phyloP scores from a whole-genome alignment of 1,140 invertebrate species.

The Diorhabda elongata region DNA sequence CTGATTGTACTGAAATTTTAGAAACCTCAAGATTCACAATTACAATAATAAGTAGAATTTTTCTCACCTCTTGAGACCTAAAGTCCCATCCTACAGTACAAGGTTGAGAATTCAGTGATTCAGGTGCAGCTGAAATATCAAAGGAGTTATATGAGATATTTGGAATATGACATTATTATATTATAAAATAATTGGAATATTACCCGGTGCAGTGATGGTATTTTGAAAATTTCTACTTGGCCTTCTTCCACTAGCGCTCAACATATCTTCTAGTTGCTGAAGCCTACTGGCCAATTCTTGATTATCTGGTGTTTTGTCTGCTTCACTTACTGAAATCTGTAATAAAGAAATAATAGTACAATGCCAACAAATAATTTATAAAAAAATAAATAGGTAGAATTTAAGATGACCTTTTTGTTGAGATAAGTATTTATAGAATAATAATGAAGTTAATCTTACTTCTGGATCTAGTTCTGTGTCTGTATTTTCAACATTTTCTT shows the following conservation, averaged over 20 bases:
- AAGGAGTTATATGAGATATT: background rate
- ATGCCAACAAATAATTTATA: no score
- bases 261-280: slow-evolving; percentile 37
- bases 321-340: background rate
- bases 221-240: slow-evolving; percentile 25
- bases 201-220: slow-evolving; percentile 12
- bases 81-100: slow-evolving; percentile 55
- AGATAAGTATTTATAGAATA: no score
- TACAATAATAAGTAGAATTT: slow-evolving; percentile 4
- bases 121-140: slow-evolving; percentile 16
- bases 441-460: no score
- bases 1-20: slow-evolving; percentile 1
- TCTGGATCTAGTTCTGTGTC: no score
- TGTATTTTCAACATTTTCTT: background rate
- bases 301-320: slow-evolving; percentile 6
- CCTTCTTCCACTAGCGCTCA: slow-evolving; percentile 30
- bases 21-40: background rate
- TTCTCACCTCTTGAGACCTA: slow-evolving; percentile 22
- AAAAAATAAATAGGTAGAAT: no score
- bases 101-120: slow-evolving; percentile 49
- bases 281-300: slow-evolving; percentile 26
- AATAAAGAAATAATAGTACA: background rate
- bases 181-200: background rate
- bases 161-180: background rate
- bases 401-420: no score